A percentile compares a stretch with the other conserved stretches of the same genome.
These are phyloP conservation scores for Phylloscopus trochilus DNA, from an alignment of 2,113 vertebrate genomes.

Conservation along the genomic window DNA sequence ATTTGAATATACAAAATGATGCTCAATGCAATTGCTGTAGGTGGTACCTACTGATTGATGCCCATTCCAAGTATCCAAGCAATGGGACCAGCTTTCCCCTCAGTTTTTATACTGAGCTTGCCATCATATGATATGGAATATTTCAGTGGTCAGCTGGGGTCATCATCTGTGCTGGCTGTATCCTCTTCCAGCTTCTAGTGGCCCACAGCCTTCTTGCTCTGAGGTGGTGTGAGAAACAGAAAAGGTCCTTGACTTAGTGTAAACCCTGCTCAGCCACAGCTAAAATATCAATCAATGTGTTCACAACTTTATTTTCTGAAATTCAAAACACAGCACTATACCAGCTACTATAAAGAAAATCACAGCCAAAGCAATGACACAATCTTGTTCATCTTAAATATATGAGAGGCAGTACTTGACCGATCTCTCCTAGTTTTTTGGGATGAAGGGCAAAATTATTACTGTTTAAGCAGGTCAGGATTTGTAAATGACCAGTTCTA, in stretches of 20 bases:
- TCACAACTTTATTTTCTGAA: neutral
- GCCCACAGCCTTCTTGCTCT: neutral
- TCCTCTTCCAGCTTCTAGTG: neutral
- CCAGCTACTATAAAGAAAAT: neutral
- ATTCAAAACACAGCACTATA: neutral
- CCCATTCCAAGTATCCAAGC: neutral
- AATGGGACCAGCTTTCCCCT: neutral
- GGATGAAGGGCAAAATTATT: neutral
- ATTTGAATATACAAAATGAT: neutral
- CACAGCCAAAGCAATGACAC: neutral
- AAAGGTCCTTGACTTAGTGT: neutral
- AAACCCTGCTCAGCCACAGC: neutral
- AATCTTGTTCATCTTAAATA: neutral
- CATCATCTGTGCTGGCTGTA: neutral
- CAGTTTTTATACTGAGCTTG: neutral
- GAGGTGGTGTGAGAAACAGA: neutral
- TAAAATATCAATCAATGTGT: neutral
- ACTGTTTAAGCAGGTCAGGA: neutral
- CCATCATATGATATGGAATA: neutral
- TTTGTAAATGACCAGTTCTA: constrained; percentile 1
- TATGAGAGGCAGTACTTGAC: neutral
- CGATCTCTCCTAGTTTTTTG: neutral
- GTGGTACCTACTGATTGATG: neutral
- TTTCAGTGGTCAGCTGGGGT: neutral
- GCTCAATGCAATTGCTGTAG: neutral